Evolutionary conservation across 2,797 vertebrate species (phyloP).

Genomic region (Lepilemur septentrionalis): DNA sequence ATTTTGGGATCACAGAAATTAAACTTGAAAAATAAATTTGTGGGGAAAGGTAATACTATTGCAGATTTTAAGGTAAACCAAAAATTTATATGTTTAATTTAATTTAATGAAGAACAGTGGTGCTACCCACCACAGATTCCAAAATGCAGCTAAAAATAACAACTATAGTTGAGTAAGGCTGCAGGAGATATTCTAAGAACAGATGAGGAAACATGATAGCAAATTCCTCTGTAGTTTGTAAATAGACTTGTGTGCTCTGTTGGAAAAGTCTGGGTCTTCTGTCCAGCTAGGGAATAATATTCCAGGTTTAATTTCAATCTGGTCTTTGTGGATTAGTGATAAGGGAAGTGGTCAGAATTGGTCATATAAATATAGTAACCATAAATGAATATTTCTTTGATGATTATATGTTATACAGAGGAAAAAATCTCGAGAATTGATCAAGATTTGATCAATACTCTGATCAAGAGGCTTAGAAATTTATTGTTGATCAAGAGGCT

Average conservation of each 20-base stretch:
- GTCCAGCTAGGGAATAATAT: neutral
- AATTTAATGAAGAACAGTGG: neutral
- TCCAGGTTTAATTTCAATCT: neutral
- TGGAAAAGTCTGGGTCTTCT: slow-evolving; percentile 40
- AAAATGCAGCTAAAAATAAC: slow-evolving; percentile 68
- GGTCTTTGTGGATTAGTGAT: neutral
- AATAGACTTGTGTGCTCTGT: neutral
- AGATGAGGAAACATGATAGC: slow-evolving; percentile 70
- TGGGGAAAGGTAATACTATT: neutral
- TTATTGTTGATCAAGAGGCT: neutral
- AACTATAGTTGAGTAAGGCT: slow-evolving; percentile 50
- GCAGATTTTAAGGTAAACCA: neutral
- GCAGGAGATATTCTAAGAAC: slow-evolving; percentile 67
- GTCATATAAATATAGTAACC: neutral
- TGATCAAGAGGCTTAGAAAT: neutral
- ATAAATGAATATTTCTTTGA: neutral
- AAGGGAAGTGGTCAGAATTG: neutral
- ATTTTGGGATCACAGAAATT: neutral
- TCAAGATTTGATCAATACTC: neutral
- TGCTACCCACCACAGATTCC: neutral
- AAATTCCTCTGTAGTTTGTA: slow-evolving; percentile 33
- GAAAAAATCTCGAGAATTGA: neutral
- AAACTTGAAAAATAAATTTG: neutral
- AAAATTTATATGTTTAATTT: neutral
- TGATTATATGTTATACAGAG: neutral